Evolutionary conservation across 2,797 vertebrate genomes (phyloP).

Genomic region (Gephyroberyx darwinii): DNA sequence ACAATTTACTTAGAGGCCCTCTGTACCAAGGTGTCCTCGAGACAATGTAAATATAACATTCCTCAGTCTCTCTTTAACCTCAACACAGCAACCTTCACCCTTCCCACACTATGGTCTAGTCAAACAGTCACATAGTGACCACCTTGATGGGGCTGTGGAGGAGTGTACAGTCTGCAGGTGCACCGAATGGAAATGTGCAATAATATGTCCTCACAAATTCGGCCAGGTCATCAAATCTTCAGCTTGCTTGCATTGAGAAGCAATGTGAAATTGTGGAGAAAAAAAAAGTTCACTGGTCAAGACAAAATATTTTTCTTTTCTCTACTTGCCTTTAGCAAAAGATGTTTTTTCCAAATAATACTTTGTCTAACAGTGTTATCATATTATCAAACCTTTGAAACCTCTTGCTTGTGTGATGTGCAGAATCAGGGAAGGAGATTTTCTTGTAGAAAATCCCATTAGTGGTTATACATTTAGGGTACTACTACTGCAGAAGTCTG

Average conservation of each 20-base stretch:
- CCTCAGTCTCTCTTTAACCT: too few species aligned
- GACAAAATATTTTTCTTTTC: slow-evolving; percentile 22
- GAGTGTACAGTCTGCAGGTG: slow-evolving; percentile 49
- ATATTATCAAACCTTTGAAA: not conserved
- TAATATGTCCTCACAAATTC: slow-evolving; percentile 37
- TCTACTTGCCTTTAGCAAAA: not conserved
- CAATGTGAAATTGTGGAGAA: slow-evolving; percentile 11
- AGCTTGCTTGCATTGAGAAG: slow-evolving; percentile 19
- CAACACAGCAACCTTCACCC: too few species aligned
- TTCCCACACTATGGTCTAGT: too few species aligned
- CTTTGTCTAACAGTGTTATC: not conserved
- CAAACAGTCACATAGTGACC: too few species aligned
- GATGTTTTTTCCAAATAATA: not conserved
- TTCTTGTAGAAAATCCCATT: not conserved
- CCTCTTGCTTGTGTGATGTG: not conserved
- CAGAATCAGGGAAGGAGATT: not conserved
- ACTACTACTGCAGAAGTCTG: too few species aligned
- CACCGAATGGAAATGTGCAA: slow-evolving; percentile 32
- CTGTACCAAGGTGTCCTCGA: too few species aligned
- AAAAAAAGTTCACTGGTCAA: slow-evolving; percentile 4
- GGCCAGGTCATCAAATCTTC: slow-evolving; percentile 11
- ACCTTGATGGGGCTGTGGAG: slow-evolving; percentile 42
- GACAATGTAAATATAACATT: too few species aligned
- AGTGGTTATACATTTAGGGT: not conserved
- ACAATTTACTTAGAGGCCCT: too few species aligned